These are phyloP conservation scores for Drosophila oshimai DNA, from an alignment of 1,140 invertebrate species.

Conservation along the genomic window DNA sequence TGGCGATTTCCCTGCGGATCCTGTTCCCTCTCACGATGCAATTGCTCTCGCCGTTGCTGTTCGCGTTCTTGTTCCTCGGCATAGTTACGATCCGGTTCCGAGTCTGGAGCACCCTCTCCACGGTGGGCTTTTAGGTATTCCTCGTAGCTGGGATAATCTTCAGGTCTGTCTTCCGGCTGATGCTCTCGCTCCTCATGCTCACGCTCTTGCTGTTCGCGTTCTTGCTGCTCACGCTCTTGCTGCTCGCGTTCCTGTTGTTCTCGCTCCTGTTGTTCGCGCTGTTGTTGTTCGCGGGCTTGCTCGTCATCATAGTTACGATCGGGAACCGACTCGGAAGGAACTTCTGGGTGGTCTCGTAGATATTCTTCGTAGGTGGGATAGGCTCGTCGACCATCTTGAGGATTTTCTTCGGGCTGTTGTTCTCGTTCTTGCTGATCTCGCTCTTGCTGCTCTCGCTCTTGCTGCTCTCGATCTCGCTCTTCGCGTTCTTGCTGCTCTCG, in stretches of 20 bases:
- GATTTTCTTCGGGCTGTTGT: background rate
- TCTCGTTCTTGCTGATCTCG: slow-evolving; percentile 11
- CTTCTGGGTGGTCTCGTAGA: background rate
- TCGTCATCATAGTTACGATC: background rate
- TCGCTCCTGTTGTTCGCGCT: background rate
- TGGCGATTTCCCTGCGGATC: background rate
- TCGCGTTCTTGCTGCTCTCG: background rate
- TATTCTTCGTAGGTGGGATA: slow-evolving; percentile 2
- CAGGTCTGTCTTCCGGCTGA: background rate
- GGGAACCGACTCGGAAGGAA: background rate
- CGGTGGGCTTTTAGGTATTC: background rate
- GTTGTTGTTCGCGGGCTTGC: background rate
- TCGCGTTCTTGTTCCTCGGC: slow-evolving; percentile 17
- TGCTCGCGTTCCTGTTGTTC: background rate
- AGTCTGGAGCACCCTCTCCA: background rate
- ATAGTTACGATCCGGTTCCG: background rate
- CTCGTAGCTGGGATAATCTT: background rate
- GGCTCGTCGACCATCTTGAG: background rate
- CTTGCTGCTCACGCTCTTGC: background rate
- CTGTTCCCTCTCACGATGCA: slow-evolving; percentile 6
- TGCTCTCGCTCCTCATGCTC: background rate
- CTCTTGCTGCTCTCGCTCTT: slow-evolving; percentile 2
- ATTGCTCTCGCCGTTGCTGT: background rate
- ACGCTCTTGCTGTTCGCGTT: background rate
- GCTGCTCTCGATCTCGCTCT: background rate